These are phyloP conservation scores for Pitangus sulphuratus DNA, from an alignment of 2,797 vertebrate species.

Conservation along the genomic window DNA sequence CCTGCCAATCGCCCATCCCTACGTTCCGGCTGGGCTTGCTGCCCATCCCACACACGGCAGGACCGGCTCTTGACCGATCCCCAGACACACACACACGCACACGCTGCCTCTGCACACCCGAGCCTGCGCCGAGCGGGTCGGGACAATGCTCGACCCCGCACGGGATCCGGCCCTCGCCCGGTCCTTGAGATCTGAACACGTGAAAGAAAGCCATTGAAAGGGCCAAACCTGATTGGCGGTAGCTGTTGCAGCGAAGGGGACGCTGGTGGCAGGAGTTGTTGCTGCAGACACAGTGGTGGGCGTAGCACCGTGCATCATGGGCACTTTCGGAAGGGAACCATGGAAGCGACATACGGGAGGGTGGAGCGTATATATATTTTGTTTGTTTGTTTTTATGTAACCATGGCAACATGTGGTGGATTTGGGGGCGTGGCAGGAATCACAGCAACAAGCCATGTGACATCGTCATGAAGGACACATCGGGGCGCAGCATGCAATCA, in stretches of 20 bases:
- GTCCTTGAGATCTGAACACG: conserved; percentile 78
- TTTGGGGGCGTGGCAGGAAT: conserved; percentile 85
- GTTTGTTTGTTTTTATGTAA: conserved; percentile 73
- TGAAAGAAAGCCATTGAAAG: conserved; percentile 90
- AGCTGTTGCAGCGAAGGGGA: conserved; percentile 95
- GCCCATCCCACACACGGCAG: neutral
- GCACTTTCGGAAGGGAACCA: conserved; percentile 96
- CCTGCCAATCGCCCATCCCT: conserved; percentile 50
- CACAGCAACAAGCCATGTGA: conserved; percentile 93
- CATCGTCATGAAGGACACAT: conserved; percentile 88
- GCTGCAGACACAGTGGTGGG: conserved; percentile 97
- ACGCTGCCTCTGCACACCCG: neutral
- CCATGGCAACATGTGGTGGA: conserved; percentile 87
- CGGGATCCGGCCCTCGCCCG: conserved; percentile 19
- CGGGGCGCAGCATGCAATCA: conserved; percentile 89
- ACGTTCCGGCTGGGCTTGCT: neutral
- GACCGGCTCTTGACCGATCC: conserved; percentile 19
- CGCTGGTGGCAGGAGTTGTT: conserved; percentile 95
- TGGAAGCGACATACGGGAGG: conserved; percentile 90
- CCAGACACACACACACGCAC: neutral
- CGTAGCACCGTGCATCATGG: conserved; percentile 99
- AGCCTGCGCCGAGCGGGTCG: neutral
- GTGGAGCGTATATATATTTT: conserved; percentile 76
- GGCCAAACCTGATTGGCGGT: conserved; percentile 98
- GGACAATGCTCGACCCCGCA: neutral